A percentile compares a stretch with the other conserved stretches of the same genome.
phyloP scores from a whole-genome alignment of 2,113 vertebrate genomes.

The Brienomyrus brachyistius region DNA sequence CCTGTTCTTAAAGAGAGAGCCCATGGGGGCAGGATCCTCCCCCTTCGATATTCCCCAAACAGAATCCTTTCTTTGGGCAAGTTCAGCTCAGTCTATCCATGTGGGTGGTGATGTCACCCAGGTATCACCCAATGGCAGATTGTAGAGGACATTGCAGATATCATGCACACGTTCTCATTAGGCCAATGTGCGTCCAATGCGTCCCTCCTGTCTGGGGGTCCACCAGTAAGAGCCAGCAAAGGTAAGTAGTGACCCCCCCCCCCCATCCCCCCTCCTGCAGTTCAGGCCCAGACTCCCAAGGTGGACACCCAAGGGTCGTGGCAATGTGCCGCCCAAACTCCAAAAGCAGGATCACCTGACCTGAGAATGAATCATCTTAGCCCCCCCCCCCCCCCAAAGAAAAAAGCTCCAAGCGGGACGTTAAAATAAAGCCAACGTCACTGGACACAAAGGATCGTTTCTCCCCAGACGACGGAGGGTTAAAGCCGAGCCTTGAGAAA shows the following conservation, averaged over 20 bases:
- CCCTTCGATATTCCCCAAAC: not conserved
- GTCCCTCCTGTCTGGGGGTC: not conserved
- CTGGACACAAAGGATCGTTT: not conserved
- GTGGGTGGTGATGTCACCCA: not conserved
- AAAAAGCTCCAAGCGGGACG: not conserved
- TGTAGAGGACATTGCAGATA: not conserved
- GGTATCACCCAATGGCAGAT: not conserved
- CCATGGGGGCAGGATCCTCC: too few species aligned
- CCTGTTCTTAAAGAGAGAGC: not conserved
- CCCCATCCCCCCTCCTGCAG: not conserved
- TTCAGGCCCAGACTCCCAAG: not conserved
- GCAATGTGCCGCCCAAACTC: not conserved
- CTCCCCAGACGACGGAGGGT: not conserved
- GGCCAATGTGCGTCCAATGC: not conserved
- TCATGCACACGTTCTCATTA: not conserved
- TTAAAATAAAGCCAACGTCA: not conserved
- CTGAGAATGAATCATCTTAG: not conserved
- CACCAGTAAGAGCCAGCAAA: not conserved
- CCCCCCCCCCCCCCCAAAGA: not conserved
- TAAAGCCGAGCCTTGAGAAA: not conserved
- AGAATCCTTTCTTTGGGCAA: not conserved
- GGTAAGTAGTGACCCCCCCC: not conserved
- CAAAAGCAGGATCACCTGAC: not conserved
- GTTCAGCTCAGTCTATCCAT: not conserved
- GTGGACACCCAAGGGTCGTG: not conserved